Evolutionary conservation across 2,113 vertebrate genomes (phyloP).

Genomic region (Pagrus major): DNA sequence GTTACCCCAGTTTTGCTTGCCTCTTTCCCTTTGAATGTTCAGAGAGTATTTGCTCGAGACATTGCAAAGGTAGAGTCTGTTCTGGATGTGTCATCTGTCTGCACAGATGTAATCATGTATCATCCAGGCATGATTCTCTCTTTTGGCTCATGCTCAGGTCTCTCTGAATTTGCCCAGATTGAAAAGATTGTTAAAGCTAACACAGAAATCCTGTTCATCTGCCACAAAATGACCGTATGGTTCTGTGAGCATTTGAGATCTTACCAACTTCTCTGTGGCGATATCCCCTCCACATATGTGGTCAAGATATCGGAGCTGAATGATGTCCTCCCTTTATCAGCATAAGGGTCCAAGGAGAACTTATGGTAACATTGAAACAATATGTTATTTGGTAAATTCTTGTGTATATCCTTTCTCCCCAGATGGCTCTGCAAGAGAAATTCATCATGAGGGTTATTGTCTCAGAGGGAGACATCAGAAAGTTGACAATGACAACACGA

Average conservation of each 20-base stretch:
- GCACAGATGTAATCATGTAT: conserved; percentile 50
- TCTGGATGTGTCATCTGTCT: conserved; percentile 40
- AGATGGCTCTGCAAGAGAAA: conserved; percentile 38
- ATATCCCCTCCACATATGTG: conserved; percentile 3
- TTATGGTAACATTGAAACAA: conserved; percentile 33
- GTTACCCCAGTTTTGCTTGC: conserved; percentile 10
- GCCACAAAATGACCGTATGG: conserved; percentile 52
- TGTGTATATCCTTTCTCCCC: neutral
- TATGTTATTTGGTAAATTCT: conserved; percentile 50
- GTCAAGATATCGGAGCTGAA: conserved; percentile 45
- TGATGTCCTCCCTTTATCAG: conserved; percentile 48
- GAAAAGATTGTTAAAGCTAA: conserved; percentile 48
- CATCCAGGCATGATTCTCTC: conserved; percentile 44
- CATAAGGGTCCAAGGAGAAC: conserved; percentile 48
- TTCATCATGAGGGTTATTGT: conserved; percentile 53
- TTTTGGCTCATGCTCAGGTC: conserved; percentile 56
- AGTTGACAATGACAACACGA: conserved; percentile 6
- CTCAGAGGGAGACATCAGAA: conserved; percentile 39
- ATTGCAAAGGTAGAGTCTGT: neutral
- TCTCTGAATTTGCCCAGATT: conserved; percentile 55
- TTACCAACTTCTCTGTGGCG: conserved; percentile 14
- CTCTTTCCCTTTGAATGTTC: conserved; percentile 16
- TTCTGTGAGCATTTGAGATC: conserved; percentile 52
- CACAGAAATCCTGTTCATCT: conserved; percentile 54
- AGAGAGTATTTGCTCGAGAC: neutral